A percentile compares a stretch with the other conserved stretches of the same genome.
Evolutionary conservation across 2,888 invertebrate species (phyloP).

Genomic region (Apamea anceps): DNA sequence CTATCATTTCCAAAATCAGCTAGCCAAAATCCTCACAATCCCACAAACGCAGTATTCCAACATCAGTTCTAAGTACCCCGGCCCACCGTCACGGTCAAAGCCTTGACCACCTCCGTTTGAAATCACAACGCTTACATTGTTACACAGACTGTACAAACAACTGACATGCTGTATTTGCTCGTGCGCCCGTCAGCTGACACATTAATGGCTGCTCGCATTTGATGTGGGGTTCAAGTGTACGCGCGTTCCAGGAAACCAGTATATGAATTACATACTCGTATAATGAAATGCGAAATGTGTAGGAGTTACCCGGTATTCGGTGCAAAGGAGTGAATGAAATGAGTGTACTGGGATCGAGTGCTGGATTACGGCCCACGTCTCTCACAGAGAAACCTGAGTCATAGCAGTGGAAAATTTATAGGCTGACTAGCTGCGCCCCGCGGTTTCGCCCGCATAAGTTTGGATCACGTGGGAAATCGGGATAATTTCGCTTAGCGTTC

Average conservation of each 20-base stretch:
- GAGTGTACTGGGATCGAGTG: no score
- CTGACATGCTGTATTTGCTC: constrained; percentile 54
- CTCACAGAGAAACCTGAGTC: background rate
- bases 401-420: no score
- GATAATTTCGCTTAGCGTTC: no score
- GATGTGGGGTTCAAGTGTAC: constrained; percentile 17
- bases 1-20: no score
- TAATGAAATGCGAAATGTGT: no score
- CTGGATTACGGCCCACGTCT: background rate
- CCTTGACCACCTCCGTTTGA: constrained; percentile 23
- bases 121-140: constrained; percentile 39
- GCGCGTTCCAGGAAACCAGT: background rate
- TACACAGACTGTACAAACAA: constrained; percentile 41
- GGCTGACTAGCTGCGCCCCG: no score
- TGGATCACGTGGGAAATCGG: no score
- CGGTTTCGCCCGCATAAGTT: no score
- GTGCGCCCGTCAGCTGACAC: constrained; percentile 44
- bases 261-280: background rate
- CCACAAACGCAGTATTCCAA: background rate
- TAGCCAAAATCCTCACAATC: background rate
- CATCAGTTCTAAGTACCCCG: background rate
- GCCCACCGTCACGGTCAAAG: constrained; percentile 12
- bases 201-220: constrained; percentile 61
- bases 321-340: background rate
- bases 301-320: no score